A percentile compares a stretch with the other conserved stretches of the same genome.
Conservation (phyloP, 2,113 vertebrate genomes). For the Eleginops maclovinus region DNA sequence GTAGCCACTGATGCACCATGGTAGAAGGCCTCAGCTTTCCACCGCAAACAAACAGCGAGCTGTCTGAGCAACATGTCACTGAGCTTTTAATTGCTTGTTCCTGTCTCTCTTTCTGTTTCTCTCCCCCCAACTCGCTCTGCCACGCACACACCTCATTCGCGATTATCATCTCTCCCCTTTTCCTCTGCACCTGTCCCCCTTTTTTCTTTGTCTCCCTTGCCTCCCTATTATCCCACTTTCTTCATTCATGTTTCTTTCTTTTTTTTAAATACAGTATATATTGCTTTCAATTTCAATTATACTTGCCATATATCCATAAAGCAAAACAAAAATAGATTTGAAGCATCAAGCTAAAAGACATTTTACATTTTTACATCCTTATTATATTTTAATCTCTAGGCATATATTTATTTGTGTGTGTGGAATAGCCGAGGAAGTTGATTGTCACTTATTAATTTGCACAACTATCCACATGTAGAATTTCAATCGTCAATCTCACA, state of each 20-base stretch:
- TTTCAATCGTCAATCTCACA: not conserved
- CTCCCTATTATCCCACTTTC: conserved; percentile 12
- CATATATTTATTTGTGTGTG: conserved; percentile 5
- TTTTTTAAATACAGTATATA: too few relatives aligned
- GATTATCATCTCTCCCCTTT: conserved; percentile 18
- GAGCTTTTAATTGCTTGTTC: conserved; percentile 82
- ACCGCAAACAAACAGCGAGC: conserved; percentile 81
- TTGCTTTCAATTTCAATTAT: conserved; percentile 26
- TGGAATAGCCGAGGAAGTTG: not conserved
- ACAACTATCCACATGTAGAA: not conserved
- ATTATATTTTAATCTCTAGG: not conserved
- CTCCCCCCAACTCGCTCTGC: conserved; percentile 34
- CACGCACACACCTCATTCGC: conserved; percentile 35
- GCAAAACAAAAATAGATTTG: not conserved
- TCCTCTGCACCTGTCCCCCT: conserved; percentile 38
- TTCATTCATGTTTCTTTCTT: not conserved
- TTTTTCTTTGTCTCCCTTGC: conserved; percentile 50
- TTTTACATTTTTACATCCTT: not conserved
- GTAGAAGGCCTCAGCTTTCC: conserved; percentile 74
- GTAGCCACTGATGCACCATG: conserved; percentile 68
- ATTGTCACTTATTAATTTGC: not conserved
- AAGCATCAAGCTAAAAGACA: conserved; percentile 4
- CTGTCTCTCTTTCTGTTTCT: conserved; percentile 57
- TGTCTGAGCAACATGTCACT: conserved; percentile 81
- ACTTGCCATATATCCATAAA: not conserved